Conservation (phyloP, 2,113 vertebrate species). For the Pollachius pollachius region DNA sequence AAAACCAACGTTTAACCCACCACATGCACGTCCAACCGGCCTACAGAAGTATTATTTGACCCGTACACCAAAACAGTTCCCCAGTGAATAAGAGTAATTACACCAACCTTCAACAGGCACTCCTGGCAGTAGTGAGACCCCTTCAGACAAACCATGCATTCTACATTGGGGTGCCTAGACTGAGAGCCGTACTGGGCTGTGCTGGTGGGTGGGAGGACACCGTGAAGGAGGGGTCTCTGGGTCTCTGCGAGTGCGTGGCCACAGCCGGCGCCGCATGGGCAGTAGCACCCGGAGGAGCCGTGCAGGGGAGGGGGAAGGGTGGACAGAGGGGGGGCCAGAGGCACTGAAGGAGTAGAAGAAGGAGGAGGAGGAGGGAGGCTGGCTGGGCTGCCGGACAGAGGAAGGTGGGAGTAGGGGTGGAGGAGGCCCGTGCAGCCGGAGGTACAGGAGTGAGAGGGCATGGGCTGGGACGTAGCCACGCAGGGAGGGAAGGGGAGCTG, state of each 20-base stretch:
- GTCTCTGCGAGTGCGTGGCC: constrained; percentile 74
- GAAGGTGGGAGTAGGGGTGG: constrained; percentile 67
- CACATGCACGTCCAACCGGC: neutral
- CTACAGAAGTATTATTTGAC: constrained; percentile 7
- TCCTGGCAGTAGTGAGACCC: constrained; percentile 88
- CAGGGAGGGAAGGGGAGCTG: constrained; percentile 48
- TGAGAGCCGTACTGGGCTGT: constrained; percentile 83
- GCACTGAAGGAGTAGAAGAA: constrained; percentile 37
- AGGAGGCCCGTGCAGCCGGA: constrained; percentile 82
- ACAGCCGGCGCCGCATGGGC: constrained; percentile 80
- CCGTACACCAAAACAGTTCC: constrained; percentile 6
- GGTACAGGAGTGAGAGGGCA: constrained; percentile 69
- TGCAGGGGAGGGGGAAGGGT: constrained; percentile 40
- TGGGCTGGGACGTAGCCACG: constrained; percentile 69
- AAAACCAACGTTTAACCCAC: neutral
- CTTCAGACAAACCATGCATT: constrained; percentile 84
- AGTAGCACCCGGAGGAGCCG: constrained; percentile 75
- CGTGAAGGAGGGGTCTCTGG: constrained; percentile 67
- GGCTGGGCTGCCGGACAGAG: constrained; percentile 53
- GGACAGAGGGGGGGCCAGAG: constrained; percentile 43
- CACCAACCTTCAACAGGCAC: constrained; percentile 93
- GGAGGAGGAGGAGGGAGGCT: constrained; percentile 38
- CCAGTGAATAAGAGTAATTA: constrained; percentile 29
- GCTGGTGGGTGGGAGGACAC: constrained; percentile 73
- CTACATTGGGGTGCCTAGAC: constrained; percentile 85